phyloP scores from a whole-genome alignment of 1,140 invertebrate genomes.

The Euglossa dilemma region DNA sequence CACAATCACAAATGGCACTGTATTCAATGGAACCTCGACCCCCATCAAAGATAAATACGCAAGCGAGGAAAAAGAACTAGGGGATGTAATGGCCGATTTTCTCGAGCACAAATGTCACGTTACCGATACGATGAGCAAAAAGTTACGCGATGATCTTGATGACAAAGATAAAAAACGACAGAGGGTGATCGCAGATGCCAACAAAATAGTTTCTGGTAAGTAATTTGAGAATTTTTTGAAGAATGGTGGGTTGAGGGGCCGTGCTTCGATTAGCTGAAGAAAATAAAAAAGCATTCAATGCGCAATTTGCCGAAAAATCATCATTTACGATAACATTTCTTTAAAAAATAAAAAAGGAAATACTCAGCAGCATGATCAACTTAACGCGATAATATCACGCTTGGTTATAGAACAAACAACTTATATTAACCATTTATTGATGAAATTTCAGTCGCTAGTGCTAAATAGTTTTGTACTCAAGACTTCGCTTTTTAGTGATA shows the following conservation, averaged over 20 bases:
- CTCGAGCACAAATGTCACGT: constrained; percentile 78
- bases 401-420: constrained; percentile 44
- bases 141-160: constrained; percentile 73
- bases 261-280: constrained; percentile 73
- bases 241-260: constrained; percentile 79
- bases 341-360: not conserved
- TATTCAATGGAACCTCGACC: constrained; percentile 82
- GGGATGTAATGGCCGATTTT: constrained; percentile 80
- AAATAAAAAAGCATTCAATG: not conserved
- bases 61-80: constrained; percentile 81
- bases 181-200: constrained; percentile 78
- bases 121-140: constrained; percentile 78
- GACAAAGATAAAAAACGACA: constrained; percentile 79
- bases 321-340: constrained; percentile 31
- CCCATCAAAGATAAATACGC: constrained; percentile 82
- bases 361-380: constrained; percentile 57
- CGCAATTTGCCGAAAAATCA: constrained; percentile 32
- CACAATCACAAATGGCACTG: constrained; percentile 81
- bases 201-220: constrained; percentile 81
- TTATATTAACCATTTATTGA: constrained; percentile 58
- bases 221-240: constrained; percentile 48
- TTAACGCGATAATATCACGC: constrained; percentile 64
- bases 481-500: constrained; percentile 54
- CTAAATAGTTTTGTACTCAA: constrained; percentile 45
- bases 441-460: constrained; percentile 39